Base-by-base conservation (phyloP, 2,113 vertebrate genomes). In the Murina feae region DNA sequence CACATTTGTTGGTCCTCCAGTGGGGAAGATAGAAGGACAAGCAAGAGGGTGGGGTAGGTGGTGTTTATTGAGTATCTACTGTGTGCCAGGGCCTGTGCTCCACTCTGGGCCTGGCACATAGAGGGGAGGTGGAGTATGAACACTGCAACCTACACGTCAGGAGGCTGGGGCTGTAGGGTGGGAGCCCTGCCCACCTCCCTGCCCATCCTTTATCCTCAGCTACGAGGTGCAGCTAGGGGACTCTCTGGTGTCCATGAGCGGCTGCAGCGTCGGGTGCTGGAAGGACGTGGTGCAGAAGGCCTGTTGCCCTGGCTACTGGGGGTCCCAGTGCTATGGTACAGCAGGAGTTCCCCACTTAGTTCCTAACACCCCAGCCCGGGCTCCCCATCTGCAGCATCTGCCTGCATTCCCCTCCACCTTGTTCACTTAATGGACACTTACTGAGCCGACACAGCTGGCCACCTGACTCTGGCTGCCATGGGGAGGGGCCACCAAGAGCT, bases 291-390 rank as follows among this genome's bases (percentile, higher is more conserved):
- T 98, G 17, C 93, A 98, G 86, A 98, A 97, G n/a, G 95, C 74
- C 28, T 99, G 99, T 97, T 99, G 99, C 94, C 97, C 98, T 4
- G 98, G 98, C 81, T 98, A 98, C 96, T 99, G 99, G 99, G 99
- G 99, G 18, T 2, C 9, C 49, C 82, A 98, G 63, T 99, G 99
- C 96, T 98, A 98, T 1, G 96, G 99, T 99, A 96, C 0, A n/a
- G 37, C 25, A 58, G 53, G 16, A 51, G 30, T 16, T 1, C 6
- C 51, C 79, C 1, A 1, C 42, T 65, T 58, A 32, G 66, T 10
- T 47, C 49, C 30, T 9, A 28, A 25, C 7, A 6, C 7, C 8
- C 16, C 23, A 3, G 3, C 53, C 30, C 13, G 11, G 51, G 14
- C 25, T 44, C 63, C 44, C 90, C 37, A 0, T 55, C 79, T 39